Percentiles rank a stretch among this genome's conserved stretches.
Conservation (phyloP, 2,797 vertebrate genomes). For the Halcyon badia region DNA sequence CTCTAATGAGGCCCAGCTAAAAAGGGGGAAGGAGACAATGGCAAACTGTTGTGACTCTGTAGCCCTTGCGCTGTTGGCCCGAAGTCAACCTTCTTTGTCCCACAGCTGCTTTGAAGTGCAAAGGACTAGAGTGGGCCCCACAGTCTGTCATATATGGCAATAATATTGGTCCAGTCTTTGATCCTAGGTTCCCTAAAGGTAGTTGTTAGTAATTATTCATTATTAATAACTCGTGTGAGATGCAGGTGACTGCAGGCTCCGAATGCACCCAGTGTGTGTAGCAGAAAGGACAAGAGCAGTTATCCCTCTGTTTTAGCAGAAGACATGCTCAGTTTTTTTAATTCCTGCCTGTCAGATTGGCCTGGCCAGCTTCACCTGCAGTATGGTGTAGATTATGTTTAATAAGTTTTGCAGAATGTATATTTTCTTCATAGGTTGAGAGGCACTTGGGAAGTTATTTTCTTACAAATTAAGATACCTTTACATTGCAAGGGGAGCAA, state of each 20-base stretch:
- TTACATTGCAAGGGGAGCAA: not conserved
- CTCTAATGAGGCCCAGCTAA: accelerated
- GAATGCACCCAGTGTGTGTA: not conserved
- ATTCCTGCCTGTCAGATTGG: not conserved
- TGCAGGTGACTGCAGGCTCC: not conserved
- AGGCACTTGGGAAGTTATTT: not conserved
- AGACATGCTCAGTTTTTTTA: not conserved
- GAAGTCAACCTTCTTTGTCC: not conserved
- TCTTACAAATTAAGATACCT: not conserved
- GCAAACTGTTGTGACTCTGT: not conserved
- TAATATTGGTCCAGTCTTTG: not conserved
- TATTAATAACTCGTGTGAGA: not conserved
- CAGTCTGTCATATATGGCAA: not conserved
- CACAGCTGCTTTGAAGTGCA: not conserved
- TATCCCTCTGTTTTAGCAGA: not conserved
- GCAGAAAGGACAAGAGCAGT: not conserved
- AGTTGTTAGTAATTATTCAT: not conserved
- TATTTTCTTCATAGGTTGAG: not conserved
- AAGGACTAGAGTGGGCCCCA: not conserved
- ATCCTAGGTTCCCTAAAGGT: not conserved
- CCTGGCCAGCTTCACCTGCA: not conserved
- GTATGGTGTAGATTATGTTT: not conserved
- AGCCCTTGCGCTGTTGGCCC: not conserved
- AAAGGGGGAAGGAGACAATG: not conserved
- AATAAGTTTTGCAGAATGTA: not conserved